Evolutionary conservation across 2,888 invertebrate species (phyloP).

Genomic region (Neocrepidodera transversa): DNA sequence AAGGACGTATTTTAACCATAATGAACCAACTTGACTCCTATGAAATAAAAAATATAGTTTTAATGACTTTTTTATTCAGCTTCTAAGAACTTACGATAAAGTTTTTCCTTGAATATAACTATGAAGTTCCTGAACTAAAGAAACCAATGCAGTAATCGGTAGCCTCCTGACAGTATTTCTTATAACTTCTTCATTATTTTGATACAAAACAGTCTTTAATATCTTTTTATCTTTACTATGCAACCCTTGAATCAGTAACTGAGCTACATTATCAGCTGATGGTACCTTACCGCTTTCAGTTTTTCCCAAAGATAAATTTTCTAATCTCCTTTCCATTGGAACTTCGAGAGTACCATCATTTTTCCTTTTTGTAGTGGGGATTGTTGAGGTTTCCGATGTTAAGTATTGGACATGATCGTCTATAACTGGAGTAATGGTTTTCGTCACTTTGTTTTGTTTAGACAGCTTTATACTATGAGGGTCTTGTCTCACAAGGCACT

Average conservation of each 20-base stretch:
- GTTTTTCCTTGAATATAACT: conserved; percentile 73
- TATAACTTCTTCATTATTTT: conserved; percentile 72
- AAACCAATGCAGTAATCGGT: conserved; percentile 77
- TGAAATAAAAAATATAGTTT: conserved; percentile 1
- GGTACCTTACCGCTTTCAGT: conserved; percentile 63
- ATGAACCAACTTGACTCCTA: conserved; percentile 64
- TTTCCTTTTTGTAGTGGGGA: conserved; percentile 53
- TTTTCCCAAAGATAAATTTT: conserved; percentile 76
- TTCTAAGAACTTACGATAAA: conserved; percentile 71
- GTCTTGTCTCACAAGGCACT: conserved; percentile 62
- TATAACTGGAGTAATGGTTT: conserved; percentile 59
- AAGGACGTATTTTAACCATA: conserved; percentile 68
- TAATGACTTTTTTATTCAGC: no score
- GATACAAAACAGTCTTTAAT: conserved; percentile 74
- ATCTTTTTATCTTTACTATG: conserved; percentile 83
- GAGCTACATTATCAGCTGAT: conserved; percentile 76
- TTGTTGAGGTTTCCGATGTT: conserved; percentile 55
- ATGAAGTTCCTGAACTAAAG: conserved; percentile 76
- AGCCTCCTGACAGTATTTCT: conserved; percentile 76
- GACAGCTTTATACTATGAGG: conserved; percentile 42
- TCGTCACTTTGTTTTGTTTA: conserved; percentile 54
- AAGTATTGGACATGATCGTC: conserved; percentile 63
- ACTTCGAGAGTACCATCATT: conserved; percentile 64
- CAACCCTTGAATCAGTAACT: conserved; percentile 82
- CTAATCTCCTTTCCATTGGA: conserved; percentile 83